These are phyloP conservation scores for Gallinago undulata DNA, from an alignment of 2,113 vertebrate species.

Conservation along the genomic window DNA sequence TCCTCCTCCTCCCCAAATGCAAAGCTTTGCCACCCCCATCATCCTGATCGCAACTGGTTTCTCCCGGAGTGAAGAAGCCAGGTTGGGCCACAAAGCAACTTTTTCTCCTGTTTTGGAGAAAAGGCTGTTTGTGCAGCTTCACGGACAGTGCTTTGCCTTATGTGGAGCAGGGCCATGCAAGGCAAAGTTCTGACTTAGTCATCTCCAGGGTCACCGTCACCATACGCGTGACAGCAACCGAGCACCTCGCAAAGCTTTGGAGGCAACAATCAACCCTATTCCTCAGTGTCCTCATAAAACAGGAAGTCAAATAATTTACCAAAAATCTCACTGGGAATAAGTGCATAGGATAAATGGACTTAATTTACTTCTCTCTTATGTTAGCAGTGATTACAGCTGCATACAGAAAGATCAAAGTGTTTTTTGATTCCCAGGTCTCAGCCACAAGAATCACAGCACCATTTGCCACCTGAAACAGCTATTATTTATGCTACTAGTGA, in stretches of 20 bases:
- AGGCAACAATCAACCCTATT: neutral
- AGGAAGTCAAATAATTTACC: neutral
- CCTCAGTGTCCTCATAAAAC: neutral
- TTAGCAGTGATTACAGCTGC: neutral
- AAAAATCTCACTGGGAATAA: neutral
- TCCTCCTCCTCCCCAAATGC: neutral
- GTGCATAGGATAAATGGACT: neutral
- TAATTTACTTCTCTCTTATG: neutral
- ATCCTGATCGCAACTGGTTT: neutral
- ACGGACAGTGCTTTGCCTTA: neutral
- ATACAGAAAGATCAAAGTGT: neutral
- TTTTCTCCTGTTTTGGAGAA: neutral
- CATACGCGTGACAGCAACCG: neutral
- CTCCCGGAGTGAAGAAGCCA: neutral
- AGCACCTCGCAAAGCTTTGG: neutral
- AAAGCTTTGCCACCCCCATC: neutral
- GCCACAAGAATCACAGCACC: neutral
- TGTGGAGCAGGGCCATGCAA: accelerated
- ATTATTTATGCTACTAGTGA: neutral
- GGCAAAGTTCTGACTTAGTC: neutral
- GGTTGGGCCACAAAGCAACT: neutral
- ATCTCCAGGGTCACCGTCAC: neutral
- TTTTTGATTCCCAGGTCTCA: neutral
- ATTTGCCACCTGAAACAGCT: neutral
- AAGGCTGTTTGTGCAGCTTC: neutral